Evolutionary conservation across 2,797 vertebrate species (phyloP).

Genomic region (Macropodus opercularis): DNA sequence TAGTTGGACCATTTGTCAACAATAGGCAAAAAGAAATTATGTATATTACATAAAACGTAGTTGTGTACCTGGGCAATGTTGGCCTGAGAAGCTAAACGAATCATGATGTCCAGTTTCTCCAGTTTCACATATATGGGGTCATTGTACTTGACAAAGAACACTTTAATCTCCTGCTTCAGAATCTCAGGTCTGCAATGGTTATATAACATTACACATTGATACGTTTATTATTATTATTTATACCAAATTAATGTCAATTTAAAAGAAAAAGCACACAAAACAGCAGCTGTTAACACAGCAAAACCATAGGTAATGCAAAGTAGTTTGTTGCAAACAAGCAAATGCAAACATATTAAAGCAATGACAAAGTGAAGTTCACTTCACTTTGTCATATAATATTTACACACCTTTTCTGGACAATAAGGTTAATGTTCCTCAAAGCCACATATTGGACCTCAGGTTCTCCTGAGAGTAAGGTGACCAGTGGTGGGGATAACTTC

Average conservation of each 20-base stretch:
- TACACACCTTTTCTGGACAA: conserved; percentile 95
- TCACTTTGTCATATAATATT: too few species aligned
- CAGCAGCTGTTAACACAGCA: too few species aligned
- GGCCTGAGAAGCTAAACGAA: conserved; percentile 96
- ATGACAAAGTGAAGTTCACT: not conserved
- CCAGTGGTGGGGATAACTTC: conserved; percentile 95
- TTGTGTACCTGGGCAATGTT: conserved; percentile 94
- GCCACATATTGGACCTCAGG: conserved; percentile 98
- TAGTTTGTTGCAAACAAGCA: too few species aligned
- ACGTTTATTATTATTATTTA: too few species aligned
- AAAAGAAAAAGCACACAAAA: too few species aligned
- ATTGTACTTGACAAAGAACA: conserved; percentile 99
- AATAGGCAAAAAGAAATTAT: not conserved
- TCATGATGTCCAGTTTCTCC: conserved; percentile 99
- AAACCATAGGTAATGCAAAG: too few species aligned
- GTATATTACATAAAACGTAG: too few species aligned
- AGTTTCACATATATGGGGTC: conserved; percentile 99
- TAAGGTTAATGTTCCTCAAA: conserved; percentile 98
- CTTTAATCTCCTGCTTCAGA: conserved; percentile 98
- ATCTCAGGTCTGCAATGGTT: conserved; percentile 89
- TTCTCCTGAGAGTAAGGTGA: conserved; percentile 96
- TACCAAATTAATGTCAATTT: too few species aligned
- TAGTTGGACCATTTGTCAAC: not conserved
- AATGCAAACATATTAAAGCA: too few species aligned
- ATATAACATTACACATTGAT: conserved; percentile 6